Evolutionary conservation across 2,113 vertebrate genomes (phyloP).

Genomic region (Scytalopus superciliaris): DNA sequence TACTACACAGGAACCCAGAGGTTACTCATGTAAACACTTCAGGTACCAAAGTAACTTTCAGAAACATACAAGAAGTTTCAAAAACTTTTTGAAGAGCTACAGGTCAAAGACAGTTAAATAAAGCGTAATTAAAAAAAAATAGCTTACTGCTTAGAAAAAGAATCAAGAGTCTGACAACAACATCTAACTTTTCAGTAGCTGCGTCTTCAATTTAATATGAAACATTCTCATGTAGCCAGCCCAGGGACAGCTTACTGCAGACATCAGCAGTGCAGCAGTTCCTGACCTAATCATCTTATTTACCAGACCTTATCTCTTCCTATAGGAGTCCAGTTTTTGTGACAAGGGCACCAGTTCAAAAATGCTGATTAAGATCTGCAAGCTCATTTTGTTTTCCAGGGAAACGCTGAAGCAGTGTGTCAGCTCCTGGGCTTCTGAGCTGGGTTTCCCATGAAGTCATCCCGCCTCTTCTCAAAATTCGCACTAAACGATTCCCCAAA

Average conservation of each 20-base stretch:
- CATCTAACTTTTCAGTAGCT: background rate
- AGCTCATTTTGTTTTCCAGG: slow-evolving; percentile 28
- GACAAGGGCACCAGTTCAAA: background rate
- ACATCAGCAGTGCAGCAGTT: background rate
- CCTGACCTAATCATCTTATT: background rate
- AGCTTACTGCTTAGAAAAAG: background rate
- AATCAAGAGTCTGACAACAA: background rate
- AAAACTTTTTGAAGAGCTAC: background rate
- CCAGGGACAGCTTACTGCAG: background rate
- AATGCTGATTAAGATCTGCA: slow-evolving; percentile 44
- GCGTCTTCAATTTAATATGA: background rate
- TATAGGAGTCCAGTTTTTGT: background rate
- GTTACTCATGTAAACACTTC: background rate
- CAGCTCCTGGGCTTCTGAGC: background rate
- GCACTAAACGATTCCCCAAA: background rate
- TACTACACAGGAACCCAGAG: background rate
- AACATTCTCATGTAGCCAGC: fast-evolving
- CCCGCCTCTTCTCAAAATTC: background rate
- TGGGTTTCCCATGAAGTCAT: background rate
- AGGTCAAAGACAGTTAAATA: background rate
- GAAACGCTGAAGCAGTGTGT: background rate
- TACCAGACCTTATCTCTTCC: slow-evolving; percentile 13
- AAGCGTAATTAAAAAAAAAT: background rate
- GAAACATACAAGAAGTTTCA: background rate
- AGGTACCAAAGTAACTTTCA: background rate